Conservation (phyloP, 2,888 invertebrate species). For the Eupsilia transversa region DNA sequence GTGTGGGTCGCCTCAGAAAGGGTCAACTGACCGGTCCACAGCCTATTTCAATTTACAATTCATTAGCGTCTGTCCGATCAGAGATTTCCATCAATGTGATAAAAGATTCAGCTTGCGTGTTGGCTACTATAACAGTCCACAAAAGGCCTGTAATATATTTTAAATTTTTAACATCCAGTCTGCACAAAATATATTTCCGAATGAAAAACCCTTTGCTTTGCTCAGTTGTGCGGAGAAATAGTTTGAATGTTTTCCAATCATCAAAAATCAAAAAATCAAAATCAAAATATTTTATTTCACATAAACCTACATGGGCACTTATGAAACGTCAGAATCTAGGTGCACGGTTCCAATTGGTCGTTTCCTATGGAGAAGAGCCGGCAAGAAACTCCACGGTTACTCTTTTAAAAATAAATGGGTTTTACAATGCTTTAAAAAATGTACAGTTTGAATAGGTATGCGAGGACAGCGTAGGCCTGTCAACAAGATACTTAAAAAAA, state of each 20-base stretch:
- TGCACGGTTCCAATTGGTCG: too few species aligned
- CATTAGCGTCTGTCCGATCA: conserved; percentile 1
- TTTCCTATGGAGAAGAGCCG: too few species aligned
- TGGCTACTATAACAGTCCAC: not conserved
- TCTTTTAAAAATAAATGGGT: too few species aligned
- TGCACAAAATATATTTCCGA: conserved; percentile 3
- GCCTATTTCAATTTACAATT: conserved; percentile 29
- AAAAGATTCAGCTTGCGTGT: not conserved
- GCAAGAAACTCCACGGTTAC: too few species aligned
- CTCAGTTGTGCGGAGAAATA: conserved; percentile 20
- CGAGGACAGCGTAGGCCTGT: too few species aligned
- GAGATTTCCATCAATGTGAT: conserved; percentile 19
- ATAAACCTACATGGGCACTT: too few species aligned
- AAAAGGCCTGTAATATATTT: not conserved
- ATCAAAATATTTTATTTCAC: too few species aligned
- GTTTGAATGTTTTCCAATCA: conserved; percentile 22
- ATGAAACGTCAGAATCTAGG: too few species aligned
- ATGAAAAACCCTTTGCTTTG: not conserved
- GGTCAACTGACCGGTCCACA: conserved; percentile 7
- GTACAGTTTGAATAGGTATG: too few species aligned
- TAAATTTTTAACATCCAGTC: not conserved
- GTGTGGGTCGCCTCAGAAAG: not conserved
- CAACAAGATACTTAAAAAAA: too few species aligned
- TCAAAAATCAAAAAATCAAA: too few species aligned
- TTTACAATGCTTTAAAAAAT: too few species aligned